phyloP scores from a whole-genome alignment of 1,140 invertebrate species.

The Drosophila bifasciata region DNA sequence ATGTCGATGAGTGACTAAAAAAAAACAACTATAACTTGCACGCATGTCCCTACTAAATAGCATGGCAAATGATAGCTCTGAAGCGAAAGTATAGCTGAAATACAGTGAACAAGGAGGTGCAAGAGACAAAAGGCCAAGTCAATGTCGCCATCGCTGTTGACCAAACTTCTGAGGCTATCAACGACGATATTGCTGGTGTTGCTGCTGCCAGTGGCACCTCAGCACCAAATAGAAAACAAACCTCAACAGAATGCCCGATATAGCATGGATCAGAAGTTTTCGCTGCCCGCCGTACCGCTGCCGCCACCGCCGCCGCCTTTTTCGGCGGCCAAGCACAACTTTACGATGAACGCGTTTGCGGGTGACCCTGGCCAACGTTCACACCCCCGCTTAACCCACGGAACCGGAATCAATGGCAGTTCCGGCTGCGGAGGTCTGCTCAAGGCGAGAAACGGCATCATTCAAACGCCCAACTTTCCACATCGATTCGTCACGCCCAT shows the following conservation, averaged over 20 bases:
- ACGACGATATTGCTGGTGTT: slow-evolving; percentile 52
- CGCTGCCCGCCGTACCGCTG: slow-evolving; percentile 71
- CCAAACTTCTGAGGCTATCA: slow-evolving; percentile 40
- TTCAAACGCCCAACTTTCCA: slow-evolving; percentile 94
- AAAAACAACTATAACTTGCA: slow-evolving; percentile 22
- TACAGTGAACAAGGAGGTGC: slow-evolving; percentile 19
- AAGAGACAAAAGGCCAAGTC: slow-evolving; percentile 53
- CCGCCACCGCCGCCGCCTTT: slow-evolving; percentile 77
- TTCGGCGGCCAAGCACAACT: slow-evolving; percentile 60
- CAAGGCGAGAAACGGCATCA: slow-evolving; percentile 87
- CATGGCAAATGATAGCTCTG: slow-evolving; percentile 56
- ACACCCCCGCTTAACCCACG: slow-evolving; percentile 3
- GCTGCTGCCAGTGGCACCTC: slow-evolving; percentile 34
- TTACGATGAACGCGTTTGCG: slow-evolving; percentile 67
- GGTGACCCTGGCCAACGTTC: slow-evolving; percentile 28
- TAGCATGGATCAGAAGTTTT: slow-evolving; percentile 66
- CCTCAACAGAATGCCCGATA: slow-evolving; percentile 22
- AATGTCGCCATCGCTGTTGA: slow-evolving; percentile 69
- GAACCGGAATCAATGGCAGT: slow-evolving; percentile 15
- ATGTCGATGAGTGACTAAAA: slow-evolving; percentile 55
- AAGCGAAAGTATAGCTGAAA: slow-evolving; percentile 23
- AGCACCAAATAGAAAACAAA: slow-evolving; percentile 19
- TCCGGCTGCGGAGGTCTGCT: slow-evolving; percentile 87
- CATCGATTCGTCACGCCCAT: slow-evolving; percentile 91
- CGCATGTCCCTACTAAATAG: slow-evolving; percentile 27